Conservation (phyloP, 2,888 invertebrate species). For the Latheticus oryzae region DNA sequence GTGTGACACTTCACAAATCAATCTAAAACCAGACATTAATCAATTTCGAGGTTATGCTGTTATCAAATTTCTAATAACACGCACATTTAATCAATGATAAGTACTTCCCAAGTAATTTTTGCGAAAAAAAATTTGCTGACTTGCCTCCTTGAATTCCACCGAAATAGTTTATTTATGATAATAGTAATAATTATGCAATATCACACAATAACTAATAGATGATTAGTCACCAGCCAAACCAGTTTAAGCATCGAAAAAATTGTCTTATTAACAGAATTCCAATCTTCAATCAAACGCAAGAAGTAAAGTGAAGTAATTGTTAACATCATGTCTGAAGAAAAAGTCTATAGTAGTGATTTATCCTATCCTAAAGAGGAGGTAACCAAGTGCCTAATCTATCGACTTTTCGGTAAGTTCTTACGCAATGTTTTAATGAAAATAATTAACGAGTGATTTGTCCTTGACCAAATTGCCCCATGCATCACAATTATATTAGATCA, state of each 20-base stretch:
- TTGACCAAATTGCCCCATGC: too few species aligned
- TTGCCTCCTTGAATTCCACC: conserved; percentile 20
- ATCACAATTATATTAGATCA: too few species aligned
- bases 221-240: conserved; percentile 13
- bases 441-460: conserved; percentile 14
- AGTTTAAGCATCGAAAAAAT: conserved; percentile 6
- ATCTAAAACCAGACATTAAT: not conserved
- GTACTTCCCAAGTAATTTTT: too few species aligned
- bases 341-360: conserved; percentile 60
- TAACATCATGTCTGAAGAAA: conserved; percentile 49
- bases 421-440: conserved; percentile 1
- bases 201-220: conserved; percentile 11
- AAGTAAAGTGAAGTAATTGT: conserved; percentile 12
- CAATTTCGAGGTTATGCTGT: conserved; percentile 30
- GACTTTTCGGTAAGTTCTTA: conserved; percentile 59
- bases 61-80: too few species aligned
- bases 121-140: conserved; percentile 25
- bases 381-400: conserved; percentile 62
- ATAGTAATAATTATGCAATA: conserved; percentile 25
- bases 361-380: conserved; percentile 62
- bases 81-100: too few species aligned
- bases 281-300: not conserved
- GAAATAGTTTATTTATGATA: conserved; percentile 5
- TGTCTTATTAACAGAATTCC: conserved; percentile 12
- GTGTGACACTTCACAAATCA: not conserved